Evolutionary conservation across 2,113 vertebrate species (phyloP).

Genomic region (Tyto alba): DNA sequence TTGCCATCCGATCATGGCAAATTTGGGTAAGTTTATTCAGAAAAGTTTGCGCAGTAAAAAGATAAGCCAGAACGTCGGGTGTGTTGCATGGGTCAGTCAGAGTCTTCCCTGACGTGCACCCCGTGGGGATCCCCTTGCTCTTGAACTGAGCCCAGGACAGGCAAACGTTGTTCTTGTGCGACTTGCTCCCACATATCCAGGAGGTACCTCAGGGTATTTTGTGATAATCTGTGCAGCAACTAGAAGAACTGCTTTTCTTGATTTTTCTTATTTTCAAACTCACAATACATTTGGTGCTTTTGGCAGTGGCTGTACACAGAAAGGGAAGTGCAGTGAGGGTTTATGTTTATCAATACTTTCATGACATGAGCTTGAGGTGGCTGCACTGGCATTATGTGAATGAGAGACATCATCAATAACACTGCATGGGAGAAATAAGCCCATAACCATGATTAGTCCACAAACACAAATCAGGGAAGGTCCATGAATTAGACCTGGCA

Average conservation of each 20-base stretch:
- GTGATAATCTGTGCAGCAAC: neutral
- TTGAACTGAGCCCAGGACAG: neutral
- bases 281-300: neutral
- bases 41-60: no score
- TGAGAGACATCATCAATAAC: neutral
- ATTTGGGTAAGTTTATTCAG: no score
- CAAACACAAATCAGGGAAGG: neutral
- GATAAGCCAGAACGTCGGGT: accelerated
- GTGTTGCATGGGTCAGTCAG: neutral
- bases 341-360: neutral
- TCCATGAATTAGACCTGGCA: neutral
- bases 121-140: neutral
- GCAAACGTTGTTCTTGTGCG: accelerated
- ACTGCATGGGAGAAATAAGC: neutral
- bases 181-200: neutral
- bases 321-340: neutral
- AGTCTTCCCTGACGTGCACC: neutral
- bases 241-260: neutral
- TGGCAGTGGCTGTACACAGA: neutral
- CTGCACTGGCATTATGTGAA: neutral
- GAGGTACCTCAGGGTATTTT: neutral
- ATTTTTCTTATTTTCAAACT: neutral
- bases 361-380: neutral
- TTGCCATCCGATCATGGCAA: neutral
- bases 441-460: neutral